These are phyloP conservation scores for Osmerus eperlanus DNA, from an alignment of 2,113 vertebrate genomes.

Conservation along the genomic window DNA sequence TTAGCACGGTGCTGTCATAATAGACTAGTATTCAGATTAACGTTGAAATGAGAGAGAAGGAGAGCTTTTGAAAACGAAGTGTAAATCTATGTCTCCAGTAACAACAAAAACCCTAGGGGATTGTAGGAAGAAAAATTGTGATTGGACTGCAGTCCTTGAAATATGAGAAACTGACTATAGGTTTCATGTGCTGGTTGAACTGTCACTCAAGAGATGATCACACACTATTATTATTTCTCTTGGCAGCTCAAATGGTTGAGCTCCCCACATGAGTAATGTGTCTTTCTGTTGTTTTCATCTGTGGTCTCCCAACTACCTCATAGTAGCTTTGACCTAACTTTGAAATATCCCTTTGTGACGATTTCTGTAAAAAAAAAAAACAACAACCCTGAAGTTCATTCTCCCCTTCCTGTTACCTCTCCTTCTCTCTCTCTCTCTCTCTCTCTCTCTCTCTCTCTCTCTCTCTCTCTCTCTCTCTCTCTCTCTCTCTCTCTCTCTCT, in stretches of 20 bases:
- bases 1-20: too few relatives aligned
- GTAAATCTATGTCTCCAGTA: background rate
- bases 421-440: constrained; percentile 45
- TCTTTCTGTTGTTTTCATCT: constrained; percentile 68
- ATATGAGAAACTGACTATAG: constrained; percentile 64
- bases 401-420: constrained; percentile 73
- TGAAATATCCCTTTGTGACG: constrained; percentile 74
- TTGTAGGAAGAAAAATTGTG: background rate
- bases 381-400: constrained; percentile 71
- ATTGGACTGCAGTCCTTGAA: background rate
- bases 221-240: constrained; percentile 60
- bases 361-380: constrained; percentile 57
- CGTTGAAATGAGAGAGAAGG: too few relatives aligned
- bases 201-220: constrained; percentile 69
- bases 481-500: too few relatives aligned
- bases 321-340: constrained; percentile 66
- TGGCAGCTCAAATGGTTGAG: constrained; percentile 63
- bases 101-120: background rate
- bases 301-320: constrained; percentile 52
- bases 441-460: background rate
- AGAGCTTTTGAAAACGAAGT: too few relatives aligned
- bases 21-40: too few relatives aligned
- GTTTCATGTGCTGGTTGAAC: constrained; percentile 65
- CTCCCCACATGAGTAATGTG: constrained; percentile 66
- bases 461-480: too few relatives aligned